phyloP scores from a whole-genome alignment of 1,140 invertebrate genomes.

The Cydia strobilella region DNA sequence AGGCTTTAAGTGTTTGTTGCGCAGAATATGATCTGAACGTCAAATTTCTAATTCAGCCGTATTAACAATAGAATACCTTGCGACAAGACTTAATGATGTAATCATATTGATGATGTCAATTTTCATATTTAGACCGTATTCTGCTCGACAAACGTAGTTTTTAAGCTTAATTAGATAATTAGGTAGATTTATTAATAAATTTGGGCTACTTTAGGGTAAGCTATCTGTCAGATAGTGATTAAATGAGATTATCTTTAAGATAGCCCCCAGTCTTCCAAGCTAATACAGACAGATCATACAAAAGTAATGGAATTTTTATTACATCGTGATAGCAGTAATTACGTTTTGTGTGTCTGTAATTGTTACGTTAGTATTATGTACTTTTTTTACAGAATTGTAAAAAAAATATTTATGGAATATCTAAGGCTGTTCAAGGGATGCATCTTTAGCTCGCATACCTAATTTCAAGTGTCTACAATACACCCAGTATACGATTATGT shows the following conservation, averaged over 20 bases:
- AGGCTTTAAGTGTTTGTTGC: conserved; percentile 28
- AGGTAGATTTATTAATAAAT: conserved; percentile 3
- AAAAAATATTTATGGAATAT: too few species aligned
- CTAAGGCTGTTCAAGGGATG: too few species aligned
- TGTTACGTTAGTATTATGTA: too few species aligned
- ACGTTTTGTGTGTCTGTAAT: background rate
- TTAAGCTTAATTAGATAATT: conserved; percentile 24
- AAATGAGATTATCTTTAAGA: conserved; percentile 22
- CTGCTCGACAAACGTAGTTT: background rate
- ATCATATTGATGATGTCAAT: conserved; percentile 9
- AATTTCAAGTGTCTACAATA: too few species aligned
- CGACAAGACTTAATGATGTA: background rate
- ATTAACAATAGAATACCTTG: background rate
- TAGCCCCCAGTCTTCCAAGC: conserved; percentile 13
- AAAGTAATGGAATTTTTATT: background rate
- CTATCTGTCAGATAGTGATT: conserved; percentile 11
- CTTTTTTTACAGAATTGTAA: too few species aligned
- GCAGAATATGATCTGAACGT: conserved; percentile 25
- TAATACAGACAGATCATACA: conserved; percentile 21
- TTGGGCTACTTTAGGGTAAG: background rate
- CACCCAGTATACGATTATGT: too few species aligned
- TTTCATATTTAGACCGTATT: background rate
- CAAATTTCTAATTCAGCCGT: background rate
- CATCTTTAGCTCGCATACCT: too few species aligned
- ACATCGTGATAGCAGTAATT: background rate